phyloP scores from a whole-genome alignment of 2,113 vertebrate genomes.

The Dipodomys spectabilis region DNA sequence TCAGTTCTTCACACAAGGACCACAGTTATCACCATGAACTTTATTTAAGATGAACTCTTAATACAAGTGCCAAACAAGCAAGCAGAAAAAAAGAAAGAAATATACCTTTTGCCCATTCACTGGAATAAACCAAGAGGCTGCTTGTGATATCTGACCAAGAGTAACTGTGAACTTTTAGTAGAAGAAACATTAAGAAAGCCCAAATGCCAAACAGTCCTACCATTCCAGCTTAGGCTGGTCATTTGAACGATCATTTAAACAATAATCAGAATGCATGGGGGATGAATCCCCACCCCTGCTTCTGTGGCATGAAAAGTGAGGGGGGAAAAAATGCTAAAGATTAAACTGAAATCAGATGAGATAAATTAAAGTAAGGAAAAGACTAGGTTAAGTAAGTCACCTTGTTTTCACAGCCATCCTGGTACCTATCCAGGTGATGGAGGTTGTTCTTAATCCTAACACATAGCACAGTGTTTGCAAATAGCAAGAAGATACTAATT shows the following conservation, averaged over 20 bases:
- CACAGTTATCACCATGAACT: not conserved
- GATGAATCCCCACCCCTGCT: not conserved
- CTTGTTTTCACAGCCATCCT: not conserved
- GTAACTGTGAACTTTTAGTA: not conserved
- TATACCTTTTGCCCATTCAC: not conserved
- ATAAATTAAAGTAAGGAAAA: not conserved
- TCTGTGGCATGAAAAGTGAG: constrained; percentile 59
- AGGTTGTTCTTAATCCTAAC: not conserved
- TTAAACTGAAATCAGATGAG: not conserved
- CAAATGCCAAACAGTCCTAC: not conserved
- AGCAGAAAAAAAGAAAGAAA: not conserved
- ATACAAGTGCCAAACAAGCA: not conserved
- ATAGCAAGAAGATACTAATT: not conserved
- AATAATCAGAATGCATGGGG: constrained; percentile 59
- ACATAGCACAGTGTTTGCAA: not conserved
- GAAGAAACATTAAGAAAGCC: constrained; percentile 27
- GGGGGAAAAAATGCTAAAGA: not conserved
- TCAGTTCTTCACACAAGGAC: not conserved
- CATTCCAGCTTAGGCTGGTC: constrained; percentile 10
- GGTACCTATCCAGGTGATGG: no score
- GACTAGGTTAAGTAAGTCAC: not conserved
- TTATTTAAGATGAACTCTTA: not conserved
- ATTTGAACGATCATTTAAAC: constrained; percentile 66
- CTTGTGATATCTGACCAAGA: not conserved
- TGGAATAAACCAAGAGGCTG: constrained; percentile 34